These are phyloP conservation scores for Eupelmus urozonus DNA, from an alignment of 2,888 invertebrate genomes.

Conservation along the genomic window DNA sequence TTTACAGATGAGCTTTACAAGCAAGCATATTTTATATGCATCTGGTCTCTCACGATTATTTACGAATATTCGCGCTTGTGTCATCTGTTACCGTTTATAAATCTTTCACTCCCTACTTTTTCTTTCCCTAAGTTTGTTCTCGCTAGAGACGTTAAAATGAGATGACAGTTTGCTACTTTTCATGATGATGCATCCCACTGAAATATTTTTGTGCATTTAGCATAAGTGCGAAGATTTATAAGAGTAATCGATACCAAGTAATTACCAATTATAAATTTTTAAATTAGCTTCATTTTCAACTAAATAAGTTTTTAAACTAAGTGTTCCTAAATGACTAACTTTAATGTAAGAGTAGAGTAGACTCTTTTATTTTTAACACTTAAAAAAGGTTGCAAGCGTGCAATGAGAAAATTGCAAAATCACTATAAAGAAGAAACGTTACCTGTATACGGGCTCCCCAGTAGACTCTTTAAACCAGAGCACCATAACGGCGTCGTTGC, in stretches of 20 bases:
- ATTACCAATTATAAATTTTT: too few species aligned
- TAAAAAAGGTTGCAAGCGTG: neutral
- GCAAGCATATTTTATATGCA: constrained; percentile 1
- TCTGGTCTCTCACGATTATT: constrained; percentile 2
- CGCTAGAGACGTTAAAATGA: constrained; percentile 35
- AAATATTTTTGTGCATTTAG: constrained; percentile 17
- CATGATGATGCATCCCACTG: constrained; percentile 10
- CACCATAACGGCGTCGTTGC: constrained; percentile 92
- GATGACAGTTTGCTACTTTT: constrained; percentile 50
- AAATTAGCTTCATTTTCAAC: too few species aligned
- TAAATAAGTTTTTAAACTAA: too few species aligned
- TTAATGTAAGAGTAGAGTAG: too few species aligned
- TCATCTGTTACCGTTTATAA: constrained; percentile 54
- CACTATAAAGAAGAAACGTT: constrained; percentile 53
- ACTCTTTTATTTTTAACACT: neutral
- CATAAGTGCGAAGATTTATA: too few species aligned
- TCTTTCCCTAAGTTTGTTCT: constrained; percentile 10
- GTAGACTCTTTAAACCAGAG: constrained; percentile 93
- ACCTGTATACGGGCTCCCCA: constrained; percentile 89
- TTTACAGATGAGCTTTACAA: neutral
- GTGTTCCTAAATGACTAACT: too few species aligned
- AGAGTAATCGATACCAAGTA: too few species aligned
- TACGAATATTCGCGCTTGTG: constrained; percentile 42
- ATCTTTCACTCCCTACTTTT: constrained; percentile 28
- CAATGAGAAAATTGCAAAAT: neutral